Evolutionary conservation across 2,888 invertebrate genomes (phyloP).

Genomic region (Sesamia inferens): DNA sequence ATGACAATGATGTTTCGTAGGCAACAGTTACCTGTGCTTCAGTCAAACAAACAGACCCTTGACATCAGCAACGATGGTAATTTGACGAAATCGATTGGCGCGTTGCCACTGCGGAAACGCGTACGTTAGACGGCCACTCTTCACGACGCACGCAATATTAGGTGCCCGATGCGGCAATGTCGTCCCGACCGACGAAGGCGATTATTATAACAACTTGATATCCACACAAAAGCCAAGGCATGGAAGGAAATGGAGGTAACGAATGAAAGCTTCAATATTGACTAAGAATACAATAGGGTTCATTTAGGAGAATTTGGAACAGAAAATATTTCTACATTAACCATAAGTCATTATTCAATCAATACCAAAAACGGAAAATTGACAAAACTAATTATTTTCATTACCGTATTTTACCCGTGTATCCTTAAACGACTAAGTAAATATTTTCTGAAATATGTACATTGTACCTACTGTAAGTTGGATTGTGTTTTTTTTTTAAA

Average conservation of each 20-base stretch:
- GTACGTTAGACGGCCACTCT: conserved; percentile 26
- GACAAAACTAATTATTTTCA: not conserved
- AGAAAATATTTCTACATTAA: not conserved
- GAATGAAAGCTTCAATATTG: not conserved
- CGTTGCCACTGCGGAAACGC: conserved; percentile 65
- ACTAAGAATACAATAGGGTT: not conserved
- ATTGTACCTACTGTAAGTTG: not conserved
- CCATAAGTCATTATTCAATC: no score
- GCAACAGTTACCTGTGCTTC: conserved; percentile 21
- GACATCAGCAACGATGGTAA: conserved; percentile 59
- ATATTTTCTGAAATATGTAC: conserved; percentile 14
- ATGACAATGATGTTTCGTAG: conserved; percentile 9
- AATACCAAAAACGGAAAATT: no score
- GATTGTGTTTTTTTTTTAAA: no score
- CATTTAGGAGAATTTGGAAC: not conserved
- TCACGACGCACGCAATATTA: conserved; percentile 24
- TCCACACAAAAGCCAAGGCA: conserved; percentile 1
- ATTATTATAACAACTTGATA: not conserved
- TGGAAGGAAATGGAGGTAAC: conserved; percentile 6
- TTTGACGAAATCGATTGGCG: conserved; percentile 78
- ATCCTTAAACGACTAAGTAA: not conserved
- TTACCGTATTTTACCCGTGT: not conserved
- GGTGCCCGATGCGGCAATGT: not conserved
- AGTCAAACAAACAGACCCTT: conserved; percentile 68
- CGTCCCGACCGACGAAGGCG: not conserved